Evolutionary conservation across 2,797 vertebrate genomes (phyloP).

Genomic region (Sebastes miniatus): DNA sequence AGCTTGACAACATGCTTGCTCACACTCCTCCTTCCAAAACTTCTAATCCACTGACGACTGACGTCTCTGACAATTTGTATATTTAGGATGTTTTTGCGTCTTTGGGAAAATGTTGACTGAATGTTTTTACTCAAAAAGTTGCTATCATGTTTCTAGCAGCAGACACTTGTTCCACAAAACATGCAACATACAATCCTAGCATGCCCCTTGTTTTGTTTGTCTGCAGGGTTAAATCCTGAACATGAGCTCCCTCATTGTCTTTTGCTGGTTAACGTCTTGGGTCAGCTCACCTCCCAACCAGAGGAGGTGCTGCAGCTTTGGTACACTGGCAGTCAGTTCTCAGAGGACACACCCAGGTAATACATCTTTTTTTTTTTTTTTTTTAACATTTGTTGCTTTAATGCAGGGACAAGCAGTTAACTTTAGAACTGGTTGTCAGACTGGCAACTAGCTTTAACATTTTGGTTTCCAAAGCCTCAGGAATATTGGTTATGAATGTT

Average conservation of each 20-base stretch:
- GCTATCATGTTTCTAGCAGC: background rate
- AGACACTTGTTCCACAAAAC: background rate
- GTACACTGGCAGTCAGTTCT: constrained; percentile 81
- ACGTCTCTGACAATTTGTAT: background rate
- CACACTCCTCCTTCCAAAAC: background rate
- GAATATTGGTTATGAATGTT: background rate
- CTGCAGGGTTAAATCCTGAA: constrained; percentile 81
- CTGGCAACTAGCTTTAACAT: background rate
- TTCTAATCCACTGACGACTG: background rate
- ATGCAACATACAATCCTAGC: background rate
- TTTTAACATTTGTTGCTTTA: background rate
- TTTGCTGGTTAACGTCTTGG: constrained; percentile 84
- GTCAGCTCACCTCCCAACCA: constrained; percentile 83
- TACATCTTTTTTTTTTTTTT: background rate
- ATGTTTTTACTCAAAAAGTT: background rate
- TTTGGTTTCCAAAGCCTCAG: background rate
- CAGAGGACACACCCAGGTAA: constrained; percentile 79
- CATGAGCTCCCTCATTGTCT: constrained; percentile 88
- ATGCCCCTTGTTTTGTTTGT: background rate
- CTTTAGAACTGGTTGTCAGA: background rate
- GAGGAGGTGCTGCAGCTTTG: constrained; percentile 87
- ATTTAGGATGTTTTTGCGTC: background rate
- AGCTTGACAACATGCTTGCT: too few species aligned
- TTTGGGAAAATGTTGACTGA: background rate
- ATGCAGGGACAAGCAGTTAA: background rate